Percentiles rank a stretch among this genome's conserved stretches.
Conservation (phyloP, 1,140 invertebrate genomes). For the Triops cancriformis region DNA sequence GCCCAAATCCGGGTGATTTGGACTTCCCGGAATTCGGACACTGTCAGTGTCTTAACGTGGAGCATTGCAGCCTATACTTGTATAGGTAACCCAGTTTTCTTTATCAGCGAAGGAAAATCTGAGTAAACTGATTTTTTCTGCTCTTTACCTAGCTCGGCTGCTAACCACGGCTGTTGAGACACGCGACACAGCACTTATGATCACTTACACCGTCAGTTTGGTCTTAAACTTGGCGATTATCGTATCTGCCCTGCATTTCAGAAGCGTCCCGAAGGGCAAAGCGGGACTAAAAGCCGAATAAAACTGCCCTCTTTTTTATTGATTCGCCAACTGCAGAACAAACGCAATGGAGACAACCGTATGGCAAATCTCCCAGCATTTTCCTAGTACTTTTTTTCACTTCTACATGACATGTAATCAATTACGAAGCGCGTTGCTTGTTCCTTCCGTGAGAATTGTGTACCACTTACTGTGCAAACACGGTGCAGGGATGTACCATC, state of each 20-base stretch:
- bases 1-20: slow-evolving; percentile 31
- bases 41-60: slow-evolving; percentile 32
- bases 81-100: slow-evolving; percentile 30
- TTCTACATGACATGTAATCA: slow-evolving; percentile 11
- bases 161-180: slow-evolving; percentile 31
- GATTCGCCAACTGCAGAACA: neutral
- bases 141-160: slow-evolving; percentile 31
- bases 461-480: neutral
- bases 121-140: slow-evolving; percentile 16
- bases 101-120: neutral
- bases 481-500: neutral
- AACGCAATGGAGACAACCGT: neutral
- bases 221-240: slow-evolving; percentile 31
- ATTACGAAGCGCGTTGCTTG: slow-evolving; percentile 15
- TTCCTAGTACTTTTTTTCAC: neutral
- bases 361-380: neutral
- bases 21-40: slow-evolving; percentile 29
- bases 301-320: neutral
- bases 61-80: slow-evolving; percentile 33
- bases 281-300: neutral
- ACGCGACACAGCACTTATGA: slow-evolving; percentile 31
- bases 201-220: slow-evolving; percentile 32
- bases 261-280: slow-evolving; percentile 3
- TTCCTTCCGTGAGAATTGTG: neutral
- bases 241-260: slow-evolving; percentile 29